Conservation (phyloP, 2,797 vertebrate species). For the Schizothorax lantsangensis region DNA sequence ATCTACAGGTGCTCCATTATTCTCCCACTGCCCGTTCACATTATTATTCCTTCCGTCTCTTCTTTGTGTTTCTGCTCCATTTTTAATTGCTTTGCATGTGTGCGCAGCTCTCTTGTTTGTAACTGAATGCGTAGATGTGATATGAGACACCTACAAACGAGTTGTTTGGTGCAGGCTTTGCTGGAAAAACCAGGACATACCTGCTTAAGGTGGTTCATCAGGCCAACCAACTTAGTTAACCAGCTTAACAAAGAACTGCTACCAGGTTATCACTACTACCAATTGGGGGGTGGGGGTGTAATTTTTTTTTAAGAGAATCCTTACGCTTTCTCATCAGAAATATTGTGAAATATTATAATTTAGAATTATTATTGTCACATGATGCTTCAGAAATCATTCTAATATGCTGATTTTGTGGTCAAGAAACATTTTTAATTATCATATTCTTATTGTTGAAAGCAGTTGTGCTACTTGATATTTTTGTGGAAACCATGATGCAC, state of each 20-base stretch:
- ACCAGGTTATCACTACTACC: neutral
- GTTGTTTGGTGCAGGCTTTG: neutral
- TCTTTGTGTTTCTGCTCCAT: neutral
- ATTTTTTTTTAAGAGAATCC: too few species aligned
- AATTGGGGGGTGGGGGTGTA: too few species aligned
- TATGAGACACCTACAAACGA: neutral
- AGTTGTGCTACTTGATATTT: too few species aligned
- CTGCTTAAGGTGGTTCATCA: neutral
- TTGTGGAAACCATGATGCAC: too few species aligned
- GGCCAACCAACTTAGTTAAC: neutral
- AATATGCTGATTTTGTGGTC: too few species aligned
- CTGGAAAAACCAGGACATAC: neutral
- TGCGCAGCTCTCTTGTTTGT: slow-evolving; percentile 27
- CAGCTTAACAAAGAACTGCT: neutral
- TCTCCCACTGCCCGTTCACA: neutral
- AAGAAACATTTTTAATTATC: too few species aligned
- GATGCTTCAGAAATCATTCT: too few species aligned
- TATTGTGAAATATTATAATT: too few species aligned
- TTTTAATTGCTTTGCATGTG: slow-evolving; percentile 48
- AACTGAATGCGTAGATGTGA: slow-evolving; percentile 45
- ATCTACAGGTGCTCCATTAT: slow-evolving; percentile 52
- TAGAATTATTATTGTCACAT: too few species aligned
- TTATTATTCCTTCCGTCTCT: slow-evolving; percentile 17
- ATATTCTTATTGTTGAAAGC: too few species aligned
- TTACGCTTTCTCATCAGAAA: too few species aligned